A percentile compares a stretch with the other conserved stretches of the same genome.
Conservation (phyloP, 2,113 vertebrate genomes). For the Macroglossus sobrinus region DNA sequence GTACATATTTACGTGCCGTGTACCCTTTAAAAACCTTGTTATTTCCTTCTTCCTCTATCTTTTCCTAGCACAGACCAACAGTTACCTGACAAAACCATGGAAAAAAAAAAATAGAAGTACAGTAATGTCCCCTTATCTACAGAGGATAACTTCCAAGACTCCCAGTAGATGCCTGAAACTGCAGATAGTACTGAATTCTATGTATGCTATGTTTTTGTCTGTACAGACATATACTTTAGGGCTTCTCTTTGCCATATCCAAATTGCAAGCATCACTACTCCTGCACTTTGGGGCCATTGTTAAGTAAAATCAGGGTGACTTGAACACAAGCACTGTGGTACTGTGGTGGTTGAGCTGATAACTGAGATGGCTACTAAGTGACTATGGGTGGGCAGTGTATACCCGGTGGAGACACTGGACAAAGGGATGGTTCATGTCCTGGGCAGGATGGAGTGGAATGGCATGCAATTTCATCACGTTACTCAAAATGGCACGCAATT, state of each 20-base stretch:
- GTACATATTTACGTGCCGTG: background rate
- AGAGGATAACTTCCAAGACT: too few relatives aligned
- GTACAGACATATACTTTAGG: background rate
- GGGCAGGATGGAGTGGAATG: background rate
- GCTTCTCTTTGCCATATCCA: background rate
- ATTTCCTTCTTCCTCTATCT: background rate
- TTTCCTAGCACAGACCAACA: background rate
- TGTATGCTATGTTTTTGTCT: background rate
- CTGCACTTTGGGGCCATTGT: background rate
- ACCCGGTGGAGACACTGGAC: background rate
- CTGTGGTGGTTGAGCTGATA: background rate
- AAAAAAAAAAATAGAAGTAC: background rate
- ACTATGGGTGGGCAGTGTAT: background rate
- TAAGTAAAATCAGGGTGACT: too few relatives aligned
- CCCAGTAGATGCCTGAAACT: background rate
- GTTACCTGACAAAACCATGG: background rate
- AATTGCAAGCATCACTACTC: background rate
- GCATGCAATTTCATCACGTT: background rate
- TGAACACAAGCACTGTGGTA: background rate
- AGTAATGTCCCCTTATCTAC: background rate
- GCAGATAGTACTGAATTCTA: background rate
- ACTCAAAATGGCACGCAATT: background rate
- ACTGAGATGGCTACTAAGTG: background rate
- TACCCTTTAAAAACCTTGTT: background rate
- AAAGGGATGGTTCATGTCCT: background rate